Conservation (phyloP, 2,888 invertebrate genomes). For the Tenthredo scrophulariae region DNA sequence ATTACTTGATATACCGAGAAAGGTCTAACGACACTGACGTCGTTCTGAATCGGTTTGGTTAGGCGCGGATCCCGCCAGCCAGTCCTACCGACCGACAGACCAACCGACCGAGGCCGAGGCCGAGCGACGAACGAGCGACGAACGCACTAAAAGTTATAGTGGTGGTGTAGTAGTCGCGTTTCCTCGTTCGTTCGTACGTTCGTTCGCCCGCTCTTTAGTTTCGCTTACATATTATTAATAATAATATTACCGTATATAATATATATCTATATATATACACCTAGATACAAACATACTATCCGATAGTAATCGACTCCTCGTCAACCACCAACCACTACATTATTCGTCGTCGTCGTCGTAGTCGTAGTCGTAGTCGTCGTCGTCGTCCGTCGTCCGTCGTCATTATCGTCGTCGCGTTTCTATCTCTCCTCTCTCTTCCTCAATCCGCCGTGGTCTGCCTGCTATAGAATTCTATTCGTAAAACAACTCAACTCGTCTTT, state of each 20-base stretch:
- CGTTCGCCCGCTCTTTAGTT: slow-evolving; percentile 5
- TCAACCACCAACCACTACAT: neutral
- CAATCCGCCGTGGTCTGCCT: slow-evolving; percentile 9
- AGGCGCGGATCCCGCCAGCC: slow-evolving; percentile 52
- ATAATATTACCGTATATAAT: neutral
- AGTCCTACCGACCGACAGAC: slow-evolving; percentile 27
- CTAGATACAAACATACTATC: neutral
- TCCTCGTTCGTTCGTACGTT: slow-evolving; percentile 44
- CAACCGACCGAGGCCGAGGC: slow-evolving; percentile 51
- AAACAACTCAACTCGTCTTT: slow-evolving; percentile 4
- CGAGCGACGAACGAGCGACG: slow-evolving; percentile 49
- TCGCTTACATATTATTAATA: neutral
- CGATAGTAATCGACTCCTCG: neutral
- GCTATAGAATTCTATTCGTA: neutral
- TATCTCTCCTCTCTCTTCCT: neutral
- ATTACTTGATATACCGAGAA: neutral
- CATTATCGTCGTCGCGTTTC: slow-evolving; percentile 27
- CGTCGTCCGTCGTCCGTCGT: too few species aligned
- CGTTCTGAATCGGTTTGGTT: slow-evolving; percentile 46
- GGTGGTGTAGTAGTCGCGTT: slow-evolving; percentile 33
- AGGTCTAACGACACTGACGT: slow-evolving; percentile 45
- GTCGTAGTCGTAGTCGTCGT: neutral
- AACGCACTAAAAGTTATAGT: slow-evolving; percentile 3
- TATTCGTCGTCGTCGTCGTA: slow-evolving; percentile 26
- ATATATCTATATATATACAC: neutral